These are phyloP conservation scores for Pteronotus mesoamericanus DNA, from an alignment of 2,797 vertebrate genomes.

Conservation along the genomic window DNA sequence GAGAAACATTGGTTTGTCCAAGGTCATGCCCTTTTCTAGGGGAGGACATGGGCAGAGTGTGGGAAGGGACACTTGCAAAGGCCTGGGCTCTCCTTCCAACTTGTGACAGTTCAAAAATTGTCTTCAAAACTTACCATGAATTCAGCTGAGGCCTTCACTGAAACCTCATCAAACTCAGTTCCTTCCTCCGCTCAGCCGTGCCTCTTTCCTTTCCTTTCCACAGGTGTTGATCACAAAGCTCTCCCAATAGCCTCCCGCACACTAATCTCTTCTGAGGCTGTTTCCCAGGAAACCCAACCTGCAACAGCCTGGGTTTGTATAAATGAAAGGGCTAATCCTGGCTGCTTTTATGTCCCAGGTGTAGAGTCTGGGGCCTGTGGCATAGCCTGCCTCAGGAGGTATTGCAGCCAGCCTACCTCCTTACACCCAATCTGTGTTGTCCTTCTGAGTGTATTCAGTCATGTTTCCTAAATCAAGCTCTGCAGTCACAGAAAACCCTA, in stretches of 20 bases:
- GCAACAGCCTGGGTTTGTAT: neutral
- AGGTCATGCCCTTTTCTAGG: neutral
- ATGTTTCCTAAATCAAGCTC: neutral
- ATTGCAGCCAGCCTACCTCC: neutral
- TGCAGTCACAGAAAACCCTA: neutral
- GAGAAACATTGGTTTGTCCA: neutral
- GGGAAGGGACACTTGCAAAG: neutral
- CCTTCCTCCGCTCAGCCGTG: neutral
- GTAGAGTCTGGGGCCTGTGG: neutral
- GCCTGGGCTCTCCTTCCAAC: neutral
- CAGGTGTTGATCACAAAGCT: neutral
- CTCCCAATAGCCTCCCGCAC: neutral
- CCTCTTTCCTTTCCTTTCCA: neutral
- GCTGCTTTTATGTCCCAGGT: neutral
- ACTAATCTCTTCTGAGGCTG: neutral
- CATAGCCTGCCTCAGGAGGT: neutral
- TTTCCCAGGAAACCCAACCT: neutral
- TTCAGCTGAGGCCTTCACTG: neutral
- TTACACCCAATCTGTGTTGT: neutral
- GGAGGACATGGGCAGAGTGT: neutral
- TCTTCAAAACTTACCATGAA: neutral
- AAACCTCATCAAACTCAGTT: neutral
- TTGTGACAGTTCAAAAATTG: neutral
- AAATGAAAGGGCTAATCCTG: neutral
- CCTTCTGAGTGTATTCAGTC: neutral